Evolutionary conservation across 2,113 vertebrate genomes (phyloP).

Genomic region (Sapayoa aenigma): DNA sequence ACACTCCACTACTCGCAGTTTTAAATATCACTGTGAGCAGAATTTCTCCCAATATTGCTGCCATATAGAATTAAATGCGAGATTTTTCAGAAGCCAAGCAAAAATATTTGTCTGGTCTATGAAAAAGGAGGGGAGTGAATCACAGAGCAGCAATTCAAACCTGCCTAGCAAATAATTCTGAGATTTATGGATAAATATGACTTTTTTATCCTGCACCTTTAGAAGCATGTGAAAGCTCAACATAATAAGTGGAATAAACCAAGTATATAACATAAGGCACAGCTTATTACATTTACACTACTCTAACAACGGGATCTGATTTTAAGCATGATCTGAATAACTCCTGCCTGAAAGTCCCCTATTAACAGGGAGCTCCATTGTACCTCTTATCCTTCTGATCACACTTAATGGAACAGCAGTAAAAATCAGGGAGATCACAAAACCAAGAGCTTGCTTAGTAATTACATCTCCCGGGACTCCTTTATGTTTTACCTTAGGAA

Average conservation of each 20-base stretch:
- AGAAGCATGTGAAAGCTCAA: background rate
- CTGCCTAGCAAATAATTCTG: background rate
- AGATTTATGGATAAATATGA: background rate
- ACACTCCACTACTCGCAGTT: background rate
- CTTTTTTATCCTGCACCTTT: background rate
- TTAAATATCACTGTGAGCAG: background rate
- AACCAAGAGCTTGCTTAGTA: background rate
- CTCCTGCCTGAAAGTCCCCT: background rate
- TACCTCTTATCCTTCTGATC: background rate
- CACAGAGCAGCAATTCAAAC: background rate
- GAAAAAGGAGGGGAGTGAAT: background rate
- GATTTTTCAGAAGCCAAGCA: background rate
- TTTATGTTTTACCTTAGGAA: background rate
- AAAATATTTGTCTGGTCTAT: background rate
- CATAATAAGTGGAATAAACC: background rate
- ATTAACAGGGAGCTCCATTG: background rate
- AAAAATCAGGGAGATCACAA: background rate
- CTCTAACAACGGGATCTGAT: background rate
- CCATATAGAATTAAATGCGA: background rate
- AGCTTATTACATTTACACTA: background rate
- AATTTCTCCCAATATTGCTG: background rate
- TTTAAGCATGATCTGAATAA: background rate
- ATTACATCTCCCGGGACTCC: background rate
- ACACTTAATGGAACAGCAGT: background rate
- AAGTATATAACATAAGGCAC: background rate